phyloP scores from a whole-genome alignment of 2,113 vertebrate species.

The Etheostoma cragini region DNA sequence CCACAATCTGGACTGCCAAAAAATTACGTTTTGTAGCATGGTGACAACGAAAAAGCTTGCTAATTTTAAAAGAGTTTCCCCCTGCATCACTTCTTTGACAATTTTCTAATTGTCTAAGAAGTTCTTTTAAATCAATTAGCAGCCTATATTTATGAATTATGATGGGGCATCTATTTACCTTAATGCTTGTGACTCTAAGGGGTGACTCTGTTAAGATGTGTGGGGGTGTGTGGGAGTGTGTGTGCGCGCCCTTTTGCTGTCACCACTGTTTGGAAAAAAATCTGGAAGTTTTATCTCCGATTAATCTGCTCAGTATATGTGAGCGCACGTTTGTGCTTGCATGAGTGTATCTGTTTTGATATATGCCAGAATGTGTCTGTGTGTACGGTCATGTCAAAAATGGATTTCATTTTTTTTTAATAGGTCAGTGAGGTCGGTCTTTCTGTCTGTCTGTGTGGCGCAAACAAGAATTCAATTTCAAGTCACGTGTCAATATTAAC shows the following conservation, averaged over 20 bases:
- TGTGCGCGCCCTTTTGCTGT: conserved; percentile 34
- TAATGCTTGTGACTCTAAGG: too few species aligned
- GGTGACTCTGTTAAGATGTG: too few species aligned
- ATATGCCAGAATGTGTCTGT: conserved; percentile 16
- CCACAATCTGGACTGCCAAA: conserved; percentile 52
- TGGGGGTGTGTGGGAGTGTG: neutral
- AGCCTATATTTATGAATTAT: neutral
- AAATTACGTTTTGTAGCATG: conserved; percentile 36
- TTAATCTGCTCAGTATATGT: conserved; percentile 31
- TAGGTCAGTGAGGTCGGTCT: conserved; percentile 35
- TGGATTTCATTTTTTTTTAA: conserved; percentile 42
- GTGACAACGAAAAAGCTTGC: conserved; percentile 56
- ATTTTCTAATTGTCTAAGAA: neutral
- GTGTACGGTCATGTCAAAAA: conserved; percentile 31
- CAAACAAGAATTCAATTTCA: conserved; percentile 62
- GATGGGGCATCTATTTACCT: neutral
- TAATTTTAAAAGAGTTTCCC: conserved; percentile 49
- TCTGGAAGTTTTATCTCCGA: conserved; percentile 25
- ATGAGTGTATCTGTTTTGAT: conserved; percentile 20
- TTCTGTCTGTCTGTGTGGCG: neutral
- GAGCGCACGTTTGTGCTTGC: neutral
- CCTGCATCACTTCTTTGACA: too few species aligned
- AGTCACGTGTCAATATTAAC: conserved; percentile 71
- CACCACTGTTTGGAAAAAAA: conserved; percentile 27
- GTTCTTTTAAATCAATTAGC: conserved; percentile 12